These are phyloP conservation scores for Arizona elegans DNA, from an alignment of 2,113 vertebrate genomes.

Conservation along the genomic window DNA sequence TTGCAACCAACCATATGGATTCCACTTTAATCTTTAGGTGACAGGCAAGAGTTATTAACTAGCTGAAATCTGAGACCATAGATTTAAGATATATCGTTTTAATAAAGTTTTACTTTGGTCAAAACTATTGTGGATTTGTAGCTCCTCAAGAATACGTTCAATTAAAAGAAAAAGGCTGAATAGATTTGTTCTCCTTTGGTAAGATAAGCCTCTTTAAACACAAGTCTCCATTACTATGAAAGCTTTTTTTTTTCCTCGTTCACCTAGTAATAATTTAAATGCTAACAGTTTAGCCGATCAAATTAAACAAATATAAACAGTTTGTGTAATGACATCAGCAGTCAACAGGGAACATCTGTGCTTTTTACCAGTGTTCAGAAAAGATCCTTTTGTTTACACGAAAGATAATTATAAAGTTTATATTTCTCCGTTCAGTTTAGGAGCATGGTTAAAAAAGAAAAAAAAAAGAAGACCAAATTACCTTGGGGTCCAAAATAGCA, in stretches of 20 bases:
- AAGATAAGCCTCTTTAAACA: conserved; percentile 52
- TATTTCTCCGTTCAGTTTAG: conserved; percentile 84
- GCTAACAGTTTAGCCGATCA: conserved; percentile 59
- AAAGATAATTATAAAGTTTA: conserved; percentile 72
- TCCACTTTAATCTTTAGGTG: neutral
- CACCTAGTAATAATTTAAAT: conserved; percentile 62
- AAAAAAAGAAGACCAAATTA: conserved; percentile 70
- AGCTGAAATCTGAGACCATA: neutral
- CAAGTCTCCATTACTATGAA: conserved; percentile 46
- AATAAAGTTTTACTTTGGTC: conserved; percentile 55
- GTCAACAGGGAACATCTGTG: conserved; percentile 64
- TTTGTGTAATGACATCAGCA: conserved; percentile 66
- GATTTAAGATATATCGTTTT: conserved; percentile 14
- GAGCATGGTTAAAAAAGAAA: neutral
- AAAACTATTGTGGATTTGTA: neutral
- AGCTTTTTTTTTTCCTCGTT: conserved; percentile 52
- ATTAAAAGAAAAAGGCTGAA: conserved; percentile 57
- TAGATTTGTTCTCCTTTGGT: conserved; percentile 51
- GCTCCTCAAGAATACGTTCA: neutral
- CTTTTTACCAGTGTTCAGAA: conserved; percentile 66
- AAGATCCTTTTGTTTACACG: conserved; percentile 74
- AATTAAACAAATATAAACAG: conserved; percentile 70
- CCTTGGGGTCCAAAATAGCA: conserved; percentile 72
- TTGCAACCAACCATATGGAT: neutral
- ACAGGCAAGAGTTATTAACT: neutral